phyloP scores from a whole-genome alignment of 2,113 vertebrate species.

The Dromiciops gliroides region DNA sequence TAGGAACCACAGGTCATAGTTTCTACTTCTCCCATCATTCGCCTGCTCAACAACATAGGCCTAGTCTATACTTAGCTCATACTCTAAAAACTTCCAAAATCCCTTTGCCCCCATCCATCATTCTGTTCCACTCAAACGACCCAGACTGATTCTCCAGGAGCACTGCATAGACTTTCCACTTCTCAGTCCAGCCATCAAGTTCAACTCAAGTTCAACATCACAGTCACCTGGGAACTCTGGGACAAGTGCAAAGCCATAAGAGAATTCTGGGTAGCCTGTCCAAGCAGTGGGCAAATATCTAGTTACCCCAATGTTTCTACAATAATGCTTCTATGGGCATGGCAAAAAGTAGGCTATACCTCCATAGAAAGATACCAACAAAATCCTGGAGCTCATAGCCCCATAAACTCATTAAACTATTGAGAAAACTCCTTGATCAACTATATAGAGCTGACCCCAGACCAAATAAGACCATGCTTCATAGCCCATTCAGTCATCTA shows the following conservation, averaged over 20 bases:
- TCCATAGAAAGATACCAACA: background rate
- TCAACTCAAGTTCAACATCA: background rate
- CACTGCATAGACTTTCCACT: background rate
- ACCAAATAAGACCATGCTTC: no score
- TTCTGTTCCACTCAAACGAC: background rate
- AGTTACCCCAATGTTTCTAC: background rate
- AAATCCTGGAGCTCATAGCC: background rate
- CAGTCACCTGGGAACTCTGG: background rate
- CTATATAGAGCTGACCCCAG: no score
- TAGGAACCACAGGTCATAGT: background rate
- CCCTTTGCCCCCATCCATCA: background rate
- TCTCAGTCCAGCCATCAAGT: background rate
- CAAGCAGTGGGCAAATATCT: background rate
- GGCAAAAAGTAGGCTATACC: background rate
- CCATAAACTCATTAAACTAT: background rate
- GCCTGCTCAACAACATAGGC: background rate
- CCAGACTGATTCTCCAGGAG: background rate
- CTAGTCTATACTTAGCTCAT: background rate
- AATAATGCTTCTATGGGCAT: background rate
- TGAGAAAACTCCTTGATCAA: background rate
- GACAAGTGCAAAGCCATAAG: background rate
- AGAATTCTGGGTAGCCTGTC: background rate
- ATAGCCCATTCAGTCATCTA: no score
- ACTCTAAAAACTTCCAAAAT: background rate
- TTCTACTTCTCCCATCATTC: background rate